Evolutionary conservation across 2,113 vertebrate species (phyloP).

Genomic region (Indicator indicator): DNA sequence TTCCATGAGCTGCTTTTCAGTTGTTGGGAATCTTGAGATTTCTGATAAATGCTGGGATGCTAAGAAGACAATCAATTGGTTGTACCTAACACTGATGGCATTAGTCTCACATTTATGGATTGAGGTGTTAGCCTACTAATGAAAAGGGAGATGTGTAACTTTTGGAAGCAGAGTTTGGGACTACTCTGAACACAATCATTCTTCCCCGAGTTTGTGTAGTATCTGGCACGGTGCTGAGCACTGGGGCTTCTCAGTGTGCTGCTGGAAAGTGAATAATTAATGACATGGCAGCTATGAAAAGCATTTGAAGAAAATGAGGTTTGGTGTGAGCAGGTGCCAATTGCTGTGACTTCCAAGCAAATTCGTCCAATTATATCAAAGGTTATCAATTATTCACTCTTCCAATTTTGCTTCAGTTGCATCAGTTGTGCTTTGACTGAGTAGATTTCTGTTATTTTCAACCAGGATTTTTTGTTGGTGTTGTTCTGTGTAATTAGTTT

Average conservation of each 20-base stretch:
- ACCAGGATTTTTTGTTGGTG: neutral
- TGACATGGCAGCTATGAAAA: neutral
- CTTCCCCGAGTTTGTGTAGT: neutral
- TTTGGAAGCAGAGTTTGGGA: neutral
- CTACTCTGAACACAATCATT: neutral
- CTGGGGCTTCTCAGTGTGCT: neutral
- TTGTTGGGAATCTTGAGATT: neutral
- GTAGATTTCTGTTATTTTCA: neutral
- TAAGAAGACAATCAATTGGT: neutral
- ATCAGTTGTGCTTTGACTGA: neutral
- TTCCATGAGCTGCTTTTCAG: neutral
- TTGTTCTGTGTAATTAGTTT: neutral
- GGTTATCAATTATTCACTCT: neutral
- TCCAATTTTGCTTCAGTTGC: neutral
- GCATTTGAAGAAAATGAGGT: neutral
- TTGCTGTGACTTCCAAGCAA: neutral
- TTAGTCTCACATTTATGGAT: neutral
- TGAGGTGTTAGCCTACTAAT: neutral
- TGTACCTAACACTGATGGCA: neutral
- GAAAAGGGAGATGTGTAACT: neutral
- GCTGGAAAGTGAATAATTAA: neutral
- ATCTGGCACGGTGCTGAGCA: neutral
- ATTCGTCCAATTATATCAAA: neutral
- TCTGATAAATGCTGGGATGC: neutral
- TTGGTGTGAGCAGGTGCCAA: neutral